Evolutionary conservation across 35 echinoderm and acorn worm genomes (phyloP).

Genomic region (Ptychodera flava): DNA sequence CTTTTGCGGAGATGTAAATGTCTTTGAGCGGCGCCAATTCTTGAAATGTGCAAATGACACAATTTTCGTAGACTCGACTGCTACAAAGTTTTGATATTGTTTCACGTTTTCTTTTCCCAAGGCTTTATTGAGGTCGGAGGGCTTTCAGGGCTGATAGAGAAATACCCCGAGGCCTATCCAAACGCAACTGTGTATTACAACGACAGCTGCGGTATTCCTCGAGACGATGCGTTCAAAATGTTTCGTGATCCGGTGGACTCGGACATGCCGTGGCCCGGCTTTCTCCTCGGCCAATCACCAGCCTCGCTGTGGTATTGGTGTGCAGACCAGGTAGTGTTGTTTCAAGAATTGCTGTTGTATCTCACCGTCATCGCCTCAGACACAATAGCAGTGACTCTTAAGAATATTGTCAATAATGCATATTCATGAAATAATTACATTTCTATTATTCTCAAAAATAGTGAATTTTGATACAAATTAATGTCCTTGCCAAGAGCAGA

Average conservation of each 20-base stretch:
- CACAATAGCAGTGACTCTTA: no score
- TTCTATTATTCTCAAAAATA: no score
- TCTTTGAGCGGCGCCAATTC: no score
- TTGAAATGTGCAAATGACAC: no score
- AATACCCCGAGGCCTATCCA: conserved; percentile 50
- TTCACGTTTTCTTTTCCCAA: no score
- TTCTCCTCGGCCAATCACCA: conserved; percentile 80
- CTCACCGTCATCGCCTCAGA: not conserved
- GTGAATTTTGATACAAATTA: no score
- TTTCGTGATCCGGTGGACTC: conserved; percentile 47
- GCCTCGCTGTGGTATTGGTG: conserved; percentile 92
- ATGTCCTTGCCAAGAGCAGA: no score
- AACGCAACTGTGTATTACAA: conserved; percentile 50
- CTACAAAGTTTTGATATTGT: no score
- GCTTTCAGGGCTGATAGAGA: conserved; percentile 32
- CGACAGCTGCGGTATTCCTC: conserved; percentile 59
- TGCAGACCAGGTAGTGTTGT: conserved; percentile 90
- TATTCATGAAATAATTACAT: no score
- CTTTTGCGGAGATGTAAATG: no score
- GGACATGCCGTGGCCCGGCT: conserved; percentile 91
- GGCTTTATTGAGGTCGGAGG: conserved; percentile 78
- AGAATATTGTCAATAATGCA: no score
- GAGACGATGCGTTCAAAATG: conserved; percentile 74
- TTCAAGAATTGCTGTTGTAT: not conserved
- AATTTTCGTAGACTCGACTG: no score